Base-by-base conservation (phyloP, 2,888 invertebrate genomes). In the Chalcosyrphus nemorum region DNA sequence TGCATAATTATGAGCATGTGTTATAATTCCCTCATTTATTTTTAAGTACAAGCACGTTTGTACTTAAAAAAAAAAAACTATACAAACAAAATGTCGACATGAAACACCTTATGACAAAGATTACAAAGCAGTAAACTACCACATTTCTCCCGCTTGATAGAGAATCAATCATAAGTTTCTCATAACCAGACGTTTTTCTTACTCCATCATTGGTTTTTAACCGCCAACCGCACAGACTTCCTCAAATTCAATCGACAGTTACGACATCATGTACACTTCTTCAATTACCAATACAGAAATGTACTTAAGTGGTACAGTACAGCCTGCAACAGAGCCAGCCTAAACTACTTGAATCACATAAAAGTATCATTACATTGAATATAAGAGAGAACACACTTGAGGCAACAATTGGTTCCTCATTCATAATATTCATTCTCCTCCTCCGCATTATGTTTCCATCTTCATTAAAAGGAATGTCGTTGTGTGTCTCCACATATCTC, bases 181-280 rank as follows among this genome's bases (percentile, higher is more conserved):
- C 6, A 15, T 7, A 38, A 41, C 38, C 6, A 38, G 17, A 38
- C 1, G 13, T 13, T 47, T 45, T 47, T 47, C 21, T 47, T 24
- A 15, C 4, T 56, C 24, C 27, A 43, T 17, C 68, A 45, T 50
- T 47, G 9, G 13, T 19, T 35, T 11, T 19, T n/a, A 47, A 65
- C 78, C 71, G 15, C 63, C 56, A 72, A 77, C 78, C 78, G n/a
- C n/a, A 72, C 78, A 72, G 19, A 72, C 43, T 66, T 71, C 57
- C 57, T 56, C 47, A 21, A 78, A 43, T 59, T 19, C 27, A 35
- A 63, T 29, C 35, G 11, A 17, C n/a, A 35, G 57, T 66, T 57
- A 11, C 29, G 35, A 43, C 63, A 43, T 65, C 43, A 59, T 45
- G 19, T 50, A 71, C 59, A 71, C 59, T 59, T 74, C 45, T 74